A percentile compares a stretch with the other conserved stretches of the same genome.
Conservation (phyloP, 2,113 vertebrate species). For the Elgaria multicarinata region DNA sequence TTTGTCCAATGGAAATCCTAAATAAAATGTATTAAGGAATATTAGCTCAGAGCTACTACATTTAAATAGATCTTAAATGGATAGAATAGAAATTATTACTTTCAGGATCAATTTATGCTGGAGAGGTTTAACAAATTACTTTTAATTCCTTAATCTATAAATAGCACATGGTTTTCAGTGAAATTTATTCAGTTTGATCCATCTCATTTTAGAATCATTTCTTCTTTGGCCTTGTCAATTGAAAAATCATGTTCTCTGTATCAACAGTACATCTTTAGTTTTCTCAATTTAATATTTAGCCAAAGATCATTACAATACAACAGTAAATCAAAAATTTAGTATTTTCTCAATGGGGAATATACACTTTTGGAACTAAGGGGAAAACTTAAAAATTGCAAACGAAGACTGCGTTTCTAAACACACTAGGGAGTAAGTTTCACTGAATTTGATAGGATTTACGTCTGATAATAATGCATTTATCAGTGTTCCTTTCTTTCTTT, state of each 20-base stretch:
- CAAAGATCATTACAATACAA: neutral
- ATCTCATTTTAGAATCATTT: neutral
- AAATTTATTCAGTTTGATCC: neutral
- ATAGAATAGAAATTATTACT: neutral
- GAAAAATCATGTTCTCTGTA: neutral
- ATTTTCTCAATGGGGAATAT: neutral
- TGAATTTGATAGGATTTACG: neutral
- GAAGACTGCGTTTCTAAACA: neutral
- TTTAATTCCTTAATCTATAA: neutral
- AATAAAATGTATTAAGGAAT: conserved; percentile 51
- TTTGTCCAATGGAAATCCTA: conserved; percentile 93
- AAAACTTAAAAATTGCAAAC: neutral
- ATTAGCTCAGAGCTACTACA: conserved; percentile 39
- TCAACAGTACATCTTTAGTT: neutral
- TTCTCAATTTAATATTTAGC: neutral
- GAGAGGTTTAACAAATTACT: neutral
- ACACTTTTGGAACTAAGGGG: neutral
- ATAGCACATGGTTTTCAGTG: neutral
- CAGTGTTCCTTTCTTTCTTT: neutral
- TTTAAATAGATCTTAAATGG: neutral
- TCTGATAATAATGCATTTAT: neutral
- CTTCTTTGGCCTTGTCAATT: neutral
- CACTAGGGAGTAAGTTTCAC: neutral
- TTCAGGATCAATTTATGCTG: neutral
- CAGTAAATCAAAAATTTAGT: neutral